Evolutionary conservation across 2,888 invertebrate species (phyloP), one percentile per base, ranked within the genome.

Genomic region (Pyralis farinalis): DNA sequence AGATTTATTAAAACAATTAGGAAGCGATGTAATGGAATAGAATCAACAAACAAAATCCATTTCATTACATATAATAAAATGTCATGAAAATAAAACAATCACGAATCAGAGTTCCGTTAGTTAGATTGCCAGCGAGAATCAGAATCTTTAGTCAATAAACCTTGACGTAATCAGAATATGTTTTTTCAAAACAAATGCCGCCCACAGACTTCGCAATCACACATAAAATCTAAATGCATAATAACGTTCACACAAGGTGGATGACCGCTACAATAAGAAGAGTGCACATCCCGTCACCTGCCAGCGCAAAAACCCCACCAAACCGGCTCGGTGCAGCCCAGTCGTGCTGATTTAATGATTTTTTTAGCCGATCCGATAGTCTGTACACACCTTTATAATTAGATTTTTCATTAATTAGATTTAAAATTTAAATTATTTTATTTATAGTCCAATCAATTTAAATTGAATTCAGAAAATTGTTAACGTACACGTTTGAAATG

Each of bases 251-350:
- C 69, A 68, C 58, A 68, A 68, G 82, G 82, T 82, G 63, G 67
- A 55, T 73, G 84, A 77, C 83, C 82, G 74, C 55, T 53, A 73
- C 76, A 81, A 82, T 73, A 80, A 80, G 78, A 78, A 51, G 71
- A 77, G 55, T 50, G 43, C 46, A 54, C 63, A 75, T 81, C 81
- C 77, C 76, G 78, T 75, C 84, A 84, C 85, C 84, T 84, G 84
- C 80, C 71, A 64, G 63, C 52, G 69, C 78, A 84, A 85, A 84
- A 84, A 83, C 75, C 55, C 57, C 58, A 63, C 53, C 52, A 7
- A 25, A 49, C 53, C 53, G 56, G 60, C 56, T 47, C 53, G 47
- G 58, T 68, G 66, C 67, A 63, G 67, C 73, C 66, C 51, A 12
- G 31, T 12, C 31, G 40, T 48, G 61, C 63, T 70, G 73, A 75